Conservation (phyloP, 2,113 vertebrate species). For the Gallinago media region DNA sequence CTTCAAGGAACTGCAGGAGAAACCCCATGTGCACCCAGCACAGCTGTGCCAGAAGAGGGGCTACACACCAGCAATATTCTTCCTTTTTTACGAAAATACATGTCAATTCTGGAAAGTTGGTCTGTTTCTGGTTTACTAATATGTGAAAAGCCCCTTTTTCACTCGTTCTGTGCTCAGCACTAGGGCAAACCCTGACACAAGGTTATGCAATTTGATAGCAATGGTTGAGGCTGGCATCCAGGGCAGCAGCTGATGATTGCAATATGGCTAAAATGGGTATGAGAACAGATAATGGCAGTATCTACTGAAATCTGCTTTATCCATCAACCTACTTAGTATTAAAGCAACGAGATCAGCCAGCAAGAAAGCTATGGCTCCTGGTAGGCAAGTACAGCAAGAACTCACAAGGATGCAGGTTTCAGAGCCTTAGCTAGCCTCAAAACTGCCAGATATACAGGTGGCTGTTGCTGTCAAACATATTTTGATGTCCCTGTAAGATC, state of each 20-base stretch:
- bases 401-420: neutral
- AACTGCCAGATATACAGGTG: neutral
- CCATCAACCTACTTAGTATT: neutral
- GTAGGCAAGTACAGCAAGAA: neutral
- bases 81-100: neutral
- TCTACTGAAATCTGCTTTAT: neutral
- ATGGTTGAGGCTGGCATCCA: neutral
- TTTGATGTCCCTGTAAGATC: neutral
- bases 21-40: neutral
- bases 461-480: neutral
- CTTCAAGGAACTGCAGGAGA: neutral
- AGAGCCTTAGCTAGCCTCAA: neutral
- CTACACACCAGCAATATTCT: neutral
- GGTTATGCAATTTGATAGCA: neutral
- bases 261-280: accelerated
- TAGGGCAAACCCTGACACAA: neutral
- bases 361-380: neutral
- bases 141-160: neutral
- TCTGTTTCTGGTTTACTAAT: neutral
- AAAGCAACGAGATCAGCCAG: neutral
- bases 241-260: neutral
- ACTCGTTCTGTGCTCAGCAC: neutral
- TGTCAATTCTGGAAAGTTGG: neutral
- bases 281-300: neutral
- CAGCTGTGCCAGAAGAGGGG: neutral